Percentiles rank a stretch among this genome's conserved stretches.
phyloP scores from a whole-genome alignment of 2,888 invertebrate genomes.

The Clostera curtula region DNA sequence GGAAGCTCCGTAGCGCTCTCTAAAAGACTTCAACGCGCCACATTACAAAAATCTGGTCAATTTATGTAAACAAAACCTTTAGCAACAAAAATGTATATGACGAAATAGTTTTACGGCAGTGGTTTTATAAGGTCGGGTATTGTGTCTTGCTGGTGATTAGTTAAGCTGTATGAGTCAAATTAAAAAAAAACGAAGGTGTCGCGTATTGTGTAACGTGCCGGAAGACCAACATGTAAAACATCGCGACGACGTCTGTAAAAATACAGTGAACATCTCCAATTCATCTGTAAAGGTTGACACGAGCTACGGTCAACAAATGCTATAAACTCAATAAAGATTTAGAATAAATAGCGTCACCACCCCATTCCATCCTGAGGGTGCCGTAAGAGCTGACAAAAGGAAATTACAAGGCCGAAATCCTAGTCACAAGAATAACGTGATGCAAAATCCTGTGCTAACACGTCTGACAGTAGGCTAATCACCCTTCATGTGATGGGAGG shows the following conservation, averaged over 20 bases:
- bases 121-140: conserved; percentile 4
- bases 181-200: conserved; percentile 14
- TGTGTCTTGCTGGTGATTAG: conserved; percentile 12
- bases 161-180: conserved; percentile 16
- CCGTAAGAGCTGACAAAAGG: too few species aligned
- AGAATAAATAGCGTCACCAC: too few species aligned
- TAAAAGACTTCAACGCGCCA: conserved; percentile 50
- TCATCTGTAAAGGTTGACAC: conserved; percentile 2
- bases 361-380: too few species aligned
- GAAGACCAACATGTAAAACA: conserved; percentile 13
- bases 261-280: conserved; percentile 6
- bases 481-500: too few species aligned
- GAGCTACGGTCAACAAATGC: background rate
- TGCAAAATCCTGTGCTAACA: too few species aligned
- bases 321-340: conserved; percentile 1
- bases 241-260: too few species aligned
- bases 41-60: background rate
- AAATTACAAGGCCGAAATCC: too few species aligned
- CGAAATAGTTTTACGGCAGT: background rate
- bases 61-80: conserved; percentile 3
- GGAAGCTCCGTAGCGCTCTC: conserved; percentile 15
- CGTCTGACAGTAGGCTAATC: too few species aligned
- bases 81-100: background rate
- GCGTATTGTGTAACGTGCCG: conserved; percentile 16
- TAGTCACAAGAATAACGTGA: too few species aligned